These are phyloP conservation scores for Brassicogethes aeneus DNA, from an alignment of 2,888 invertebrate species.

Conservation along the genomic window DNA sequence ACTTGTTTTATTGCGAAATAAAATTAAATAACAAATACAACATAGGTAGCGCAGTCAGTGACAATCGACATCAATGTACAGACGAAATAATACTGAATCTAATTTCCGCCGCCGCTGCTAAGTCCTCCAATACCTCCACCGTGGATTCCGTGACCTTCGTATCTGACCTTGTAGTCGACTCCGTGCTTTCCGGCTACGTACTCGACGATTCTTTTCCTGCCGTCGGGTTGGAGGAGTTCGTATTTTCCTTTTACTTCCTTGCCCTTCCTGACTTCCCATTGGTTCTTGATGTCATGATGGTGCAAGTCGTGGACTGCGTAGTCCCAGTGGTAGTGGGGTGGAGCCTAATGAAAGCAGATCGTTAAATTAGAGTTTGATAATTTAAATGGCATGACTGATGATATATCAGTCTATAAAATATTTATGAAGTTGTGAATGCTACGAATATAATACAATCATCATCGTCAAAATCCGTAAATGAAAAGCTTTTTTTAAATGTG, in stretches of 20 bases:
- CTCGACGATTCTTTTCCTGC: conserved; percentile 34
- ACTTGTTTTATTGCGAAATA: conserved; percentile 29
- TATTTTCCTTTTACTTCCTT: conserved; percentile 32
- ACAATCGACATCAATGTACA: conserved; percentile 8
- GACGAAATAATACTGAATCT: conserved; percentile 14
- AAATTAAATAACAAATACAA: conserved; percentile 23
- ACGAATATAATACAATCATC: too few species aligned
- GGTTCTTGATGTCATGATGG: conserved; percentile 34
- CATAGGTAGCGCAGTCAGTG: conserved; percentile 18
- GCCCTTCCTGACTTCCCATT: conserved; percentile 32
- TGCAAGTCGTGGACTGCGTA: conserved; percentile 34
- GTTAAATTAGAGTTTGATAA: too few species aligned
- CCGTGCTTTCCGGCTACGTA: conserved; percentile 36
- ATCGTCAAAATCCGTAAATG: too few species aligned
- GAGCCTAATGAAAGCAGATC: conserved; percentile 22
- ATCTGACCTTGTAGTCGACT: conserved; percentile 32
- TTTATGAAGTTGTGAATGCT: too few species aligned
- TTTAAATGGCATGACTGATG: neutral
- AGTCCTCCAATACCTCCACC: conserved; percentile 25
- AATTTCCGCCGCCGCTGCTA: conserved; percentile 13
- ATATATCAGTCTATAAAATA: too few species aligned
- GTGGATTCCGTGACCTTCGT: conserved; percentile 24
- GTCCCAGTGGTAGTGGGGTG: conserved; percentile 33
- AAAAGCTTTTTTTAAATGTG: too few species aligned
- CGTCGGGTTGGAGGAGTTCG: conserved; percentile 34